Percentiles rank a stretch among this genome's conserved stretches.
Evolutionary conservation across 2,888 invertebrate genomes (phyloP).

Genomic region (Dorcus parallelipipedus): DNA sequence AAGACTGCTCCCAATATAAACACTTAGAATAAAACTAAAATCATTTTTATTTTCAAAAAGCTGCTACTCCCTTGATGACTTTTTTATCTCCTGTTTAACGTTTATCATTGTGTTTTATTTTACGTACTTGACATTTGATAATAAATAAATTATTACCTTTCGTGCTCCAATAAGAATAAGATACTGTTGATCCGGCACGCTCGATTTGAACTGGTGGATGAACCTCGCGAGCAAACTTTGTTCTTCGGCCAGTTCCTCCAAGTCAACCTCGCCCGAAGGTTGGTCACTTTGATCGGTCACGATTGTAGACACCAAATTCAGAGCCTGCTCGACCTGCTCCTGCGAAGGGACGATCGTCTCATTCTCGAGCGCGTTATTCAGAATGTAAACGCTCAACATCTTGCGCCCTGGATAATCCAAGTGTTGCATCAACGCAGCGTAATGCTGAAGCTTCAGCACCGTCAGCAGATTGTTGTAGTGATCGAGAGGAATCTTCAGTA

Average conservation of each 20-base stretch:
- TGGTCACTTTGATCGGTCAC: slow-evolving; percentile 83
- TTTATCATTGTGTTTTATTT: too few relatives aligned
- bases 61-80: too few relatives aligned
- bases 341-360: slow-evolving; percentile 84
- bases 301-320: slow-evolving; percentile 73
- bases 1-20: too few relatives aligned
- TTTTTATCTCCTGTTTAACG: too few relatives aligned
- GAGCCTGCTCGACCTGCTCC: slow-evolving; percentile 68
- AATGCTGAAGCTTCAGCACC: slow-evolving; percentile 83
- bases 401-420: slow-evolving; percentile 87
- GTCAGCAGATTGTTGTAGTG: slow-evolving; percentile 90
- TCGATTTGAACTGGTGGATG: slow-evolving; percentile 79
- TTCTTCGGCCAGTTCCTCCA: slow-evolving; percentile 95
- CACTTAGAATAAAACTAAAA: too few relatives aligned
- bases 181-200: slow-evolving; percentile 81
- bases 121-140: background rate
- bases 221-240: slow-evolving; percentile 89
- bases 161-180: slow-evolving; percentile 85
- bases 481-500: slow-evolving; percentile 92
- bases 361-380: slow-evolving; percentile 86
- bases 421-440: slow-evolving; percentile 78
- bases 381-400: slow-evolving; percentile 81
- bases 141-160: slow-evolving; percentile 53
- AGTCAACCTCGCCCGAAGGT: slow-evolving; percentile 63
- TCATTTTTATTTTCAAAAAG: too few relatives aligned